phyloP scores from a whole-genome alignment of 23 tunicate species.

The Aplidium turbinatum region DNA sequence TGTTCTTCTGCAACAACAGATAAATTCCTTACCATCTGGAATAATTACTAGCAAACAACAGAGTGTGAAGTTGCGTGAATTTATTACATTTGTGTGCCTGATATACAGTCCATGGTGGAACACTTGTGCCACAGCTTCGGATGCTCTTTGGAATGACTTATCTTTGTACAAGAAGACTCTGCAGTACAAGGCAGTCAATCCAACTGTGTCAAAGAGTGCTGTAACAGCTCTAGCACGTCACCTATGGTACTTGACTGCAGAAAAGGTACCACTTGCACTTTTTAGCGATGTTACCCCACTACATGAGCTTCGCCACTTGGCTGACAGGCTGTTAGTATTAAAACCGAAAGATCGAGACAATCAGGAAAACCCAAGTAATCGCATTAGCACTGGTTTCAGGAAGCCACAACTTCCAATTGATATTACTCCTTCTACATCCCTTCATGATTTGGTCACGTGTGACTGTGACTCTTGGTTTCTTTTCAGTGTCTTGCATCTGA shows the following conservation, averaged over 20 bases:
- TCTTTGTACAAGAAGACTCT: not conserved
- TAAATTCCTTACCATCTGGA: conserved; percentile 6
- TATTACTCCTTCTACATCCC: not conserved
- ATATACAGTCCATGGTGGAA: not conserved
- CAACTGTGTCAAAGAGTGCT: not conserved
- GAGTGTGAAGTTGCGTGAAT: conserved; percentile 1
- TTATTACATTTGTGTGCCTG: conserved; percentile 18
- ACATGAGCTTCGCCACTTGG: conserved; percentile 6
- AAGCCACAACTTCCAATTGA: conserved; percentile 1
- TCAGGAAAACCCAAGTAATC: not conserved
- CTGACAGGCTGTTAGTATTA: conserved; percentile 10
- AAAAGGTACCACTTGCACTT: conserved; percentile 5
- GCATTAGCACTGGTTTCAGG: not conserved
- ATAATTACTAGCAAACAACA: not conserved
- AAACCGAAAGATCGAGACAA: not conserved
- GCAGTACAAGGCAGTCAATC: conserved; percentile 12
- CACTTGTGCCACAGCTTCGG: not conserved
- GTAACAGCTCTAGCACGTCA: conserved; percentile 7
- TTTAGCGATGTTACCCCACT: not conserved
- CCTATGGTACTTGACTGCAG: conserved; percentile 2
- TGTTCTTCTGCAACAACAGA: not conserved
- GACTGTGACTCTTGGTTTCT: conserved; percentile 19
- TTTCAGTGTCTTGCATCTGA: not conserved
- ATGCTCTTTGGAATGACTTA: conserved; percentile 9
- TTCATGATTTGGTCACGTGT: not conserved